Base-by-base conservation (phyloP, 1,140 invertebrate genomes). In the Melanaphis sacchari region DNA sequence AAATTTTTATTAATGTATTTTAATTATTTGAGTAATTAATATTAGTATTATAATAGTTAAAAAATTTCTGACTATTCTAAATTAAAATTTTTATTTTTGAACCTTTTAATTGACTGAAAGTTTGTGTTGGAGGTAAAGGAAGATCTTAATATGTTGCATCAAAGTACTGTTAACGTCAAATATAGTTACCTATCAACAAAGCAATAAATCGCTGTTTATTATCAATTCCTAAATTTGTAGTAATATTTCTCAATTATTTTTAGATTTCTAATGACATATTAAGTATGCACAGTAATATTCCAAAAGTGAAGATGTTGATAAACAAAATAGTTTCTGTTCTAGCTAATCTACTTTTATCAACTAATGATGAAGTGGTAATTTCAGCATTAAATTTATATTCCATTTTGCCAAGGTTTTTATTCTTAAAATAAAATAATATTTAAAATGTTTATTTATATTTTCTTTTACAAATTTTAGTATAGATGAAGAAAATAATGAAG, bases 351-450 rank as follows among this genome's bases (percentile, higher is more conserved):
- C 81, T 93, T 41, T 40, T 93, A 52, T 93, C 91, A 46, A 59
- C 31, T 41, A 93, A 93, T 40, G 81, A 93, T 85, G 91, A 54
- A 38, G 36, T 85, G 24, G 91, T 36, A n/a, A 49, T 93, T 82
- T 84, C 76, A 81, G 81, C 91, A 31, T 93, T 84, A 21, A 54
- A 41, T 40, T 40, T 84, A 41, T 93, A 93, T 41, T 38, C 66
- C 31, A 52, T 41, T 18, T 54, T 93, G 41, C 43, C 43, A 49
- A 93, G 76, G 91, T 93, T 66, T 66, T 81, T 82, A 38, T 82
- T 49, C 7, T 76, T 36, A 76, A 54, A 91, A 41, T 40, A 49
- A 41, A 31, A 76, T 91, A 40, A 41, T 84, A 22, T 43, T 84
- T 84, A 43, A 43, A 4, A 41, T 11, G 4, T 15, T 43, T 40